phyloP scores from a whole-genome alignment of 2,797 vertebrate species.

The Myripristis murdjan region DNA sequence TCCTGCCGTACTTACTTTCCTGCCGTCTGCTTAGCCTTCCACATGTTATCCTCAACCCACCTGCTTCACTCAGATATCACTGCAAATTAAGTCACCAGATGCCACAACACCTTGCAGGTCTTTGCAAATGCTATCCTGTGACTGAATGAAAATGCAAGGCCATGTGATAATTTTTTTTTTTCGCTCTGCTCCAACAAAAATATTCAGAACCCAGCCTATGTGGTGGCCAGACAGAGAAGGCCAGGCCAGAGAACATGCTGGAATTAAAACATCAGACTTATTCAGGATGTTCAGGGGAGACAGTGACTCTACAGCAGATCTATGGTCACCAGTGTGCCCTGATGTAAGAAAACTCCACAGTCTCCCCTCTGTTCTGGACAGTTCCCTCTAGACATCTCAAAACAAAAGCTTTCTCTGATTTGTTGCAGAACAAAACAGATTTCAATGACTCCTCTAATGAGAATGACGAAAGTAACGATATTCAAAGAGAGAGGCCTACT shows the following conservation, averaged over 20 bases:
- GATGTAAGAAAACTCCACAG: not conserved
- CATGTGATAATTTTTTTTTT: not conserved
- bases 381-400: not conserved
- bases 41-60: slow-evolving; percentile 46
- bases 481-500: not conserved
- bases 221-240: not conserved
- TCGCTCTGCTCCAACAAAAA: not conserved
- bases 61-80: slow-evolving; percentile 8
- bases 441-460: not conserved
- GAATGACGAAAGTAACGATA: not conserved
- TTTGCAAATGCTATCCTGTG: not conserved
- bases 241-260: slow-evolving; percentile 19
- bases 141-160: not conserved
- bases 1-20: slow-evolving; percentile 9
- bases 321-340: not conserved
- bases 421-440: too few species aligned
- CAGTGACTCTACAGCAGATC: slow-evolving; percentile 8
- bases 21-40: slow-evolving; percentile 27
- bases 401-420: too few species aligned
- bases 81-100: not conserved
- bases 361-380: not conserved
- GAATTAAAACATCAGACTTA: slow-evolving; percentile 29
- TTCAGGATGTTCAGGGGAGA: not conserved
- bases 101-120: not conserved
- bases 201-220: not conserved